These are phyloP conservation scores for Drosophila ezoana DNA, from an alignment of 2,888 invertebrate genomes.

Conservation along the genomic window DNA sequence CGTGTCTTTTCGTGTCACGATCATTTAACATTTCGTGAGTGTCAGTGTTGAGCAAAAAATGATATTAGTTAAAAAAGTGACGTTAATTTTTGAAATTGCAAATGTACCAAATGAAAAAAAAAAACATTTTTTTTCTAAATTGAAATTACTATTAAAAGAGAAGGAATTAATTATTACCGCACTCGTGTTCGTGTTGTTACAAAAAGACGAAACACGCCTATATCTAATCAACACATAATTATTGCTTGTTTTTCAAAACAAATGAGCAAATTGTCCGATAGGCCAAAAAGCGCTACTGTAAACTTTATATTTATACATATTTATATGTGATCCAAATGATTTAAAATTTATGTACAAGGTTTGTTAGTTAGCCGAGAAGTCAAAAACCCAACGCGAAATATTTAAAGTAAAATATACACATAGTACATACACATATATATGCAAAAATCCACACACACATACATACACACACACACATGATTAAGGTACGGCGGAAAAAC, in stretches of 20 bases:
- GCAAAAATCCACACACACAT: slow-evolving; percentile 11
- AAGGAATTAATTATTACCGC: too few relatives aligned
- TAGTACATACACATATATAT: slow-evolving; percentile 21
- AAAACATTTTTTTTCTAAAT: too few relatives aligned
- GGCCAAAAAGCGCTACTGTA: neutral
- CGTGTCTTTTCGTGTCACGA: neutral
- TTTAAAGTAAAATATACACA: slow-evolving; percentile 9
- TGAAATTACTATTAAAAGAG: too few relatives aligned
- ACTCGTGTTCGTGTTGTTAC: too few relatives aligned
- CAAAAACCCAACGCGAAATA: neutral
- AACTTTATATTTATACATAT: slow-evolving; percentile 1
- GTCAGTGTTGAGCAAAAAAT: neutral
- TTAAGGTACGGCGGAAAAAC: slow-evolving; percentile 72
- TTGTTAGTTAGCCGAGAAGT: slow-evolving; percentile 2
- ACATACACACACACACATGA: slow-evolving; percentile 46
- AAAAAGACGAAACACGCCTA: slow-evolving; percentile 2
- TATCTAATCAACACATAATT: too few relatives aligned
- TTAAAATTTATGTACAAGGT: slow-evolving; percentile 3
- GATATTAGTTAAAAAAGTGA: too few relatives aligned
- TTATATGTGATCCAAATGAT: slow-evolving; percentile 8
- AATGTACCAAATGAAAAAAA: too few relatives aligned
- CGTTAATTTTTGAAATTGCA: too few relatives aligned
- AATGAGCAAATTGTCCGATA: slow-evolving; percentile 8
- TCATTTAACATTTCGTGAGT: neutral
- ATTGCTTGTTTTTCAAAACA: slow-evolving; percentile 1